Percentiles rank a stretch among this genome's conserved stretches.
These are phyloP conservation scores for Eufriesea mexicana DNA, from an alignment of 1,140 invertebrate genomes.

Conservation along the genomic window DNA sequence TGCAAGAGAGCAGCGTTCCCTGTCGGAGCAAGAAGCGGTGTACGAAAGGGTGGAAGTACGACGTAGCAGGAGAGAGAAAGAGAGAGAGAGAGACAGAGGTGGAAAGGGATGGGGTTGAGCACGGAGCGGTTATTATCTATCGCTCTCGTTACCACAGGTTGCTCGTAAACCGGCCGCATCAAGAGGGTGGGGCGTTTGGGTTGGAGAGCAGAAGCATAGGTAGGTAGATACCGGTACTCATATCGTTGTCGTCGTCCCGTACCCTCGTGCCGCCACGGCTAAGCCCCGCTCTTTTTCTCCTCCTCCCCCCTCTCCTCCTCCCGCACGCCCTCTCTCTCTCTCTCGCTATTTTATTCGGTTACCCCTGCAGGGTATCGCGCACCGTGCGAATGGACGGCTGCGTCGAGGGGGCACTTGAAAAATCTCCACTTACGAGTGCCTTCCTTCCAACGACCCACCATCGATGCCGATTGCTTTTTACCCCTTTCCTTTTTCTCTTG, in stretches of 20 bases:
- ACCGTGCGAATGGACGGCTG: constrained; percentile 75
- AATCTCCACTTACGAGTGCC: constrained; percentile 68
- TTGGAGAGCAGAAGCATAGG: constrained; percentile 70
- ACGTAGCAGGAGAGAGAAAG: not conserved
- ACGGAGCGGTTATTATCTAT: constrained; percentile 83
- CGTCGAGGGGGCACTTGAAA: constrained; percentile 75
- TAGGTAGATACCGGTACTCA: constrained; percentile 75
- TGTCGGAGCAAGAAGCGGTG: constrained; percentile 41
- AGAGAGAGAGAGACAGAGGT: constrained; percentile 21
- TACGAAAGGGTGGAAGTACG: constrained; percentile 23
- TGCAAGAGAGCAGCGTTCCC: not conserved
- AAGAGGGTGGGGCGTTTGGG: constrained; percentile 69
- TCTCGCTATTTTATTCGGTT: constrained; percentile 60
- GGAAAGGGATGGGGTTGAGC: constrained; percentile 71
- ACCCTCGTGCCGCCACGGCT: constrained; percentile 51
- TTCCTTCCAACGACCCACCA: constrained; percentile 41
- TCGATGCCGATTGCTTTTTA: constrained; percentile 37
- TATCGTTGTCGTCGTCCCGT: constrained; percentile 71
- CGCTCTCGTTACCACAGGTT: constrained; percentile 83
- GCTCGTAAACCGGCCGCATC: constrained; percentile 82
- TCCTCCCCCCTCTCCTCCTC: constrained; percentile 30
- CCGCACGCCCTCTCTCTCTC: not conserved
- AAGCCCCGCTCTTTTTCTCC: constrained; percentile 40
- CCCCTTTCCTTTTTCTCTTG: not conserved
- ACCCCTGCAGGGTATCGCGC: constrained; percentile 73